These are phyloP conservation scores for Drosophila biarmipes DNA, from an alignment of 1,140 invertebrate species.

Conservation along the genomic window DNA sequence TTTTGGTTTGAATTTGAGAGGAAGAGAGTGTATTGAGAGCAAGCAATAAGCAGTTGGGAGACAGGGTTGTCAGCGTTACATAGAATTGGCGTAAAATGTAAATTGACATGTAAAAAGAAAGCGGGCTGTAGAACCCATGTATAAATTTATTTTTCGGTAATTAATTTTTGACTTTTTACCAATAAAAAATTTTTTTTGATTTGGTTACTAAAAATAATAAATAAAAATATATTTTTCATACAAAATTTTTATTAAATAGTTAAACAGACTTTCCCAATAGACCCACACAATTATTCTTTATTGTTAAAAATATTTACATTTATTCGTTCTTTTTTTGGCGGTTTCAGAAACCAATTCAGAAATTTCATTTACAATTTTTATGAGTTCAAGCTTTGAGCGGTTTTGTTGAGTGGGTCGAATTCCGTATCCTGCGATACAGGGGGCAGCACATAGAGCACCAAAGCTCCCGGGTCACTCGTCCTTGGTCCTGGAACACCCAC, in stretches of 20 bases:
- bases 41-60: not conserved
- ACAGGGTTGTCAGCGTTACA: not conserved
- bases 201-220: no score
- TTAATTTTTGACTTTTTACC: no score
- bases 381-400: conserved; percentile 39
- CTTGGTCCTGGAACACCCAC: conserved; percentile 23
- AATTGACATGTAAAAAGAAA: conserved; percentile 1
- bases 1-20: not conserved
- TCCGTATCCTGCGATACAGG: conserved; percentile 17
- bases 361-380: conserved; percentile 72
- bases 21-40: not conserved
- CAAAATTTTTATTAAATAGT: no score
- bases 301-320: conserved; percentile 77
- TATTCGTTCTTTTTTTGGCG: conserved; percentile 60
- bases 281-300: no score
- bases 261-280: no score
- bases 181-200: no score
- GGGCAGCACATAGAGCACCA: conserved; percentile 19
- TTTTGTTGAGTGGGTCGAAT: conserved; percentile 20
- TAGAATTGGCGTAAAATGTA: not conserved
- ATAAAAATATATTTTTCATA: no score
- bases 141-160: not conserved
- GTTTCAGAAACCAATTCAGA: conserved; percentile 71
- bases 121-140: not conserved
- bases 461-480: conserved; percentile 14